Percentiles rank a stretch among this genome's conserved stretches.
These are phyloP conservation scores for Scaptodrosophila latifasciaeformis DNA, from an alignment of 2,888 invertebrate species.

Conservation along the genomic window DNA sequence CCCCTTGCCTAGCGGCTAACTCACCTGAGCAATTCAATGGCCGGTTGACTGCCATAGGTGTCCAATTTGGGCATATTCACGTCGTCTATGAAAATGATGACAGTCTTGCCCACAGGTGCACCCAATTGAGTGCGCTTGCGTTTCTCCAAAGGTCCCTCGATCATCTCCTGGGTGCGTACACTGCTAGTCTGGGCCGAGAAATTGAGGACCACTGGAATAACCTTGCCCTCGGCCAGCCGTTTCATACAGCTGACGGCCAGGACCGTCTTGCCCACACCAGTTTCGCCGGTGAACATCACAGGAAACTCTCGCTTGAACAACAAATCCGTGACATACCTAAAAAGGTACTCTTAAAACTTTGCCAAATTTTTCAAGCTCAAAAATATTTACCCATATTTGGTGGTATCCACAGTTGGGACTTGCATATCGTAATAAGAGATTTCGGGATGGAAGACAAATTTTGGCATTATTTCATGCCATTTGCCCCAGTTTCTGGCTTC, in stretches of 20 bases:
- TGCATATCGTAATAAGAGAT: slow-evolving; percentile 91
- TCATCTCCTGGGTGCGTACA: slow-evolving; percentile 85
- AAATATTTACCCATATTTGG: slow-evolving; percentile 82
- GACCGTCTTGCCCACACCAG: slow-evolving; percentile 93
- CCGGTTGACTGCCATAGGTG: slow-evolving; percentile 93
- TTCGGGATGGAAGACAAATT: slow-evolving; percentile 82
- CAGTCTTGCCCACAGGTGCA: slow-evolving; percentile 87
- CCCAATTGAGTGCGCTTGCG: slow-evolving; percentile 86
- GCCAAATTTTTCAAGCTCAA: background rate
- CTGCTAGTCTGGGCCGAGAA: slow-evolving; percentile 96
- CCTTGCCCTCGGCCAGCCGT: slow-evolving; percentile 79
- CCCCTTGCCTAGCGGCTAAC: background rate
- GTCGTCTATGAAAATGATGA: slow-evolving; percentile 92
- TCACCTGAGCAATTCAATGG: slow-evolving; percentile 89
- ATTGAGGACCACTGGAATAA: slow-evolving; percentile 86
- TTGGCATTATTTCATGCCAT: slow-evolving; percentile 87
- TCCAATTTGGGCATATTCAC: slow-evolving; percentile 93
- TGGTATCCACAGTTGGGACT: slow-evolving; percentile 93
- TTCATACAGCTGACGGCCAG: slow-evolving; percentile 85
- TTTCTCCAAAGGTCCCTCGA: slow-evolving; percentile 89
- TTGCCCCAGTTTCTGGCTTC: slow-evolving; percentile 81
- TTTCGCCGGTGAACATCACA: slow-evolving; percentile 92
- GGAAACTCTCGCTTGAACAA: slow-evolving; percentile 84
- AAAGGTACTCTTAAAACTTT: too few species aligned
- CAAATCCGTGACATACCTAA: slow-evolving; percentile 77